Percentiles rank a stretch among this genome's conserved stretches.
Evolutionary conservation across 2,888 invertebrate genomes (phyloP).

Genomic region (Tanypteryx hageni): DNA sequence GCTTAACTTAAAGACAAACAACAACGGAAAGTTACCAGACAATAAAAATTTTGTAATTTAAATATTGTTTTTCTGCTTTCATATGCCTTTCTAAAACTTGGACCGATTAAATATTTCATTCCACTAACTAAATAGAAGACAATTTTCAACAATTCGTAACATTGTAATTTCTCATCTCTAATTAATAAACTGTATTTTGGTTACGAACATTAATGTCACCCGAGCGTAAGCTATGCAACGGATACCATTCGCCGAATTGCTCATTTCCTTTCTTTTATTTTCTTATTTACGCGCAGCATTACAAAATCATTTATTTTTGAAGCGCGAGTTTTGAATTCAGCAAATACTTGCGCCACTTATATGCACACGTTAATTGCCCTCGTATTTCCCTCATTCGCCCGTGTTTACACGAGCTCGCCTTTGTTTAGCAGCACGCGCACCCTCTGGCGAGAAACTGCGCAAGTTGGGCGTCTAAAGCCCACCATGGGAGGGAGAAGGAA

Average conservation of each 20-base stretch:
- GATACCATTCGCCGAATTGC: background rate
- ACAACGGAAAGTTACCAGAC: too few species aligned
- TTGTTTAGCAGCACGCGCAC: background rate
- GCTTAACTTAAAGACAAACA: too few species aligned
- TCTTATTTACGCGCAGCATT: background rate
- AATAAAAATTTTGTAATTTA: too few species aligned
- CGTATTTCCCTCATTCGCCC: constrained; percentile 29
- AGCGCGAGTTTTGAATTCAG: background rate
- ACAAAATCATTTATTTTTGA: background rate
- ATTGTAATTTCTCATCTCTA: too few species aligned
- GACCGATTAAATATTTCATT: too few species aligned
- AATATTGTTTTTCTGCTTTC: too few species aligned
- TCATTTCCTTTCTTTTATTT: background rate
- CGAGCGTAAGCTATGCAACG: background rate
- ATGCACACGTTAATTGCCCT: background rate
- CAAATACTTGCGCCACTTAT: constrained; percentile 2
- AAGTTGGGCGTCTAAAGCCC: constrained; percentile 6
- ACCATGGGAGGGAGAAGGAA: background rate
- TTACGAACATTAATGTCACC: too few species aligned
- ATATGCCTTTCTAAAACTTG: too few species aligned
- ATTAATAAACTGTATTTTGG: too few species aligned
- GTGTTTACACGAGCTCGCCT: background rate
- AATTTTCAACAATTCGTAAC: too few species aligned
- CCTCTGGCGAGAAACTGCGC: constrained; percentile 22
- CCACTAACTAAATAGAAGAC: too few species aligned